Evolutionary conservation across 2,113 vertebrate genomes (phyloP), one percentile per base, ranked within the genome.

Genomic region (Sitta europaea): DNA sequence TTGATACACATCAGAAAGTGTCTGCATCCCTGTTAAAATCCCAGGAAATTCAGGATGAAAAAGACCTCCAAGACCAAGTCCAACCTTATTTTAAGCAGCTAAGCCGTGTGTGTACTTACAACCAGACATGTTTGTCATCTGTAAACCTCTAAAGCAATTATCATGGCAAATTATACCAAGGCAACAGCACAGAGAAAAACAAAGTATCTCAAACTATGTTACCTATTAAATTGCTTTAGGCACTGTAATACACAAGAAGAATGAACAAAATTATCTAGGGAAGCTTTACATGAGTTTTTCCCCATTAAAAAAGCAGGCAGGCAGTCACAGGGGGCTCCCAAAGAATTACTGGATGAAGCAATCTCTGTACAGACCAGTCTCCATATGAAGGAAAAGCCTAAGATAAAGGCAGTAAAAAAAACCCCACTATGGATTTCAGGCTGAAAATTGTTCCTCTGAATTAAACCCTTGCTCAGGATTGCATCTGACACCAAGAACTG

Each of bases 1-100:
- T 0, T 14, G 10, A 19, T 2, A 40, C 23, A 1, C 29, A 45
- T 1, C 54, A 40, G 11, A 6, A 28, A 31, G 2, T 2, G 9
- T 6, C 7, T 15, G 24, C 13, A 57, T 14, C 25, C n/a, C 63
- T 3, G 14, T 7, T 45, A 31, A 14, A 48, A 62, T 8, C 35
- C 40, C 40, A 23, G 35, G 15, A 42, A 59, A 68, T 7, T 48
- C 48, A 54, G 29, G 24, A 17, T 33, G 54, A 9, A 31, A 25
- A 31, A 75, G 20, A 61, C 11, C 21, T 54, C 61, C 29, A 29
- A 29, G 43, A 66, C 24, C 10, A 28, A 51, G 20, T 5, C 68
- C 53, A 74, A 11, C 65, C 20, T 48, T 20, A 38, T 12, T 29
- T 15, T 9, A 21, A 50, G 28, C 4, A 63, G 29, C 43, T 33